Percentiles rank a stretch among this genome's conserved stretches.
phyloP scores from a whole-genome alignment of 1,140 invertebrate species.

The Orchestia grillus region DNA sequence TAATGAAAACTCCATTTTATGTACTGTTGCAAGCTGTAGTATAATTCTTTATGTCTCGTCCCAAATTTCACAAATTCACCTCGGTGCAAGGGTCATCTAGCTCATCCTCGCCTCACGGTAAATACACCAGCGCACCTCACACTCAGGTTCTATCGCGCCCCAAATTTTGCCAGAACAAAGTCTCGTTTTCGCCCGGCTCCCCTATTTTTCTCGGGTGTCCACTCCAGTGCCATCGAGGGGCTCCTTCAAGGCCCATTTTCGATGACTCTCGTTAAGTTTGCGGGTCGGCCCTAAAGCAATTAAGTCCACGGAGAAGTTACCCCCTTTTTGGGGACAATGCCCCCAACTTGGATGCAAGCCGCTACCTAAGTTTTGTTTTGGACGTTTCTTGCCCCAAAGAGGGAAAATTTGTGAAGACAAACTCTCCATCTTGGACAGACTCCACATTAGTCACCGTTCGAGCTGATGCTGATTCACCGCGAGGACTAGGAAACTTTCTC shows the following conservation, averaged over 20 bases:
- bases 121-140: too few relatives aligned
- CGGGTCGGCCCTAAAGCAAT: slow-evolving; percentile 33
- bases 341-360: slow-evolving; percentile 10
- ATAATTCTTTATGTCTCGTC: background rate
- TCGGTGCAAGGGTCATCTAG: background rate
- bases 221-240: background rate
- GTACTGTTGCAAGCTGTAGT: background rate
- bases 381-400: slow-evolving; percentile 15
- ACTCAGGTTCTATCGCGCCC: background rate
- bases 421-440: slow-evolving; percentile 25
- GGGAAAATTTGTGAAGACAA: slow-evolving; percentile 40
- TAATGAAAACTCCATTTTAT: background rate
- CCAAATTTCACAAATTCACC: background rate
- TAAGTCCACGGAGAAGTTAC: slow-evolving; percentile 35
- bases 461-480: background rate
- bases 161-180: background rate
- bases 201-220: background rate
- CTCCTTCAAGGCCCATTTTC: background rate
- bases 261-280: background rate
- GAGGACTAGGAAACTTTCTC: too few relatives aligned
- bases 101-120: background rate
- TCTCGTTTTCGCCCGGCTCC: background rate
- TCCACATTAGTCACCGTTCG: background rate
- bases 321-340: background rate
- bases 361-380: slow-evolving; percentile 40